phyloP scores from a whole-genome alignment of 2,888 invertebrate species.

The Anthophora plumipes region DNA sequence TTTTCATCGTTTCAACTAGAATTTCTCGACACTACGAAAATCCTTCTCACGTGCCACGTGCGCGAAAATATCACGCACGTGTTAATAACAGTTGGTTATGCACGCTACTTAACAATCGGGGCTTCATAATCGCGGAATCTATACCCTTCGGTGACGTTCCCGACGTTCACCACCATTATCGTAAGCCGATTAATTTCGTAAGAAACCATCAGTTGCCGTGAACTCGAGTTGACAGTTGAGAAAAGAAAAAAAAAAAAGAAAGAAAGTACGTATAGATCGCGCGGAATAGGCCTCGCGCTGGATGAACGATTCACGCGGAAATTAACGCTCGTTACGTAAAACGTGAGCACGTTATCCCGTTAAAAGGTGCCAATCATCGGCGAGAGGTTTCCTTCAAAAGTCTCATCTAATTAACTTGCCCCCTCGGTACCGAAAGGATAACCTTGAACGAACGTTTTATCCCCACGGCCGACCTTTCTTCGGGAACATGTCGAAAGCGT shows the following conservation, averaged over 20 bases:
- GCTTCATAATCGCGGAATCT: conserved; percentile 53
- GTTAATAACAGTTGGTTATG: conserved; percentile 45
- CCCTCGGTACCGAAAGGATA: neutral
- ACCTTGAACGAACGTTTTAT: conserved; percentile 22
- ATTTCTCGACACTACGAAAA: neutral
- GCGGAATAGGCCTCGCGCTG: conserved; percentile 14
- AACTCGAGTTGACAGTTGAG: neutral
- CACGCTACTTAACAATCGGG: conserved; percentile 36
- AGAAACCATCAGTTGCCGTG: conserved; percentile 11
- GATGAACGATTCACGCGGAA: conserved; percentile 74
- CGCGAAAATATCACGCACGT: conserved; percentile 19
- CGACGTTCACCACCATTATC: neutral
- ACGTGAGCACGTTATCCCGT: conserved; percentile 69
- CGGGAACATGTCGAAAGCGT: neutral
- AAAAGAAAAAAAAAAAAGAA: neutral
- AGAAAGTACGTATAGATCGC: conserved; percentile 20
- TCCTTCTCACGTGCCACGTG: conserved; percentile 17
- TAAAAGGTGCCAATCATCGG: conserved; percentile 75
- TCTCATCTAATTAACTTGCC: conserved; percentile 69
- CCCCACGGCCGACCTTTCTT: neutral
- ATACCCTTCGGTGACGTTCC: conserved; percentile 10
- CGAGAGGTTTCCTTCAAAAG: conserved; percentile 76
- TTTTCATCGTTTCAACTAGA: neutral
- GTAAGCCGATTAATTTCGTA: conserved; percentile 33
- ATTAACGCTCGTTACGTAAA: conserved; percentile 77